phyloP scores from a whole-genome alignment of 2,888 invertebrate species.

The Pyralis farinalis region DNA sequence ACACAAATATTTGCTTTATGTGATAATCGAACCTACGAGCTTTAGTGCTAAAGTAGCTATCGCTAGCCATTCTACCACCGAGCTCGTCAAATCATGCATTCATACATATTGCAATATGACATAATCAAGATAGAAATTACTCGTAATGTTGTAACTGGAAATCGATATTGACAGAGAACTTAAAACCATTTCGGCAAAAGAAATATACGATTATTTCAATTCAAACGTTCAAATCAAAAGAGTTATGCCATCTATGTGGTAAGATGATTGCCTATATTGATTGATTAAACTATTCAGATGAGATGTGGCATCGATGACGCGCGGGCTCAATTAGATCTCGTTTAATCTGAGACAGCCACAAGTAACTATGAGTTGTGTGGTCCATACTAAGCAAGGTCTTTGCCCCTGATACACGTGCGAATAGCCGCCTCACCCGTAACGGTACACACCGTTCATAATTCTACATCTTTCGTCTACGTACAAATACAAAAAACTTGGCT shows the following conservation, averaged over 20 bases:
- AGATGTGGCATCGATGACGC: conserved; percentile 3
- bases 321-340: conserved; percentile 4
- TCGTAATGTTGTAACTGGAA: too few relatives aligned
- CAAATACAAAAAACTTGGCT: conserved; percentile 7
- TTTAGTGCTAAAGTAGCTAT: too few relatives aligned
- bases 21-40: too few relatives aligned
- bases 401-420: conserved; percentile 55
- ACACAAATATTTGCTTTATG: too few relatives aligned
- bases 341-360: conserved; percentile 5
- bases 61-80: too few relatives aligned
- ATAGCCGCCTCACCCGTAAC: conserved; percentile 57
- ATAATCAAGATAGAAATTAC: too few relatives aligned
- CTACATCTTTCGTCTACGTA: conserved; percentile 29
- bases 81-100: too few relatives aligned
- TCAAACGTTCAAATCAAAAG: too few relatives aligned
- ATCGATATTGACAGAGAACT: too few relatives aligned
- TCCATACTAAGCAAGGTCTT: conserved; percentile 45
- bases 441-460: conserved; percentile 47
- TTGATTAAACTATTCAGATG: conserved; percentile 2
- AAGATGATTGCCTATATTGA: not conserved
- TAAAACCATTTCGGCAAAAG: too few relatives aligned
- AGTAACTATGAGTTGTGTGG: conserved; percentile 23
- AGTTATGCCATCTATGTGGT: not conserved
- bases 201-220: too few relatives aligned
- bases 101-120: too few relatives aligned